These are phyloP conservation scores for Orius insidiosus DNA, from an alignment of 1,140 invertebrate species.

Conservation along the genomic window DNA sequence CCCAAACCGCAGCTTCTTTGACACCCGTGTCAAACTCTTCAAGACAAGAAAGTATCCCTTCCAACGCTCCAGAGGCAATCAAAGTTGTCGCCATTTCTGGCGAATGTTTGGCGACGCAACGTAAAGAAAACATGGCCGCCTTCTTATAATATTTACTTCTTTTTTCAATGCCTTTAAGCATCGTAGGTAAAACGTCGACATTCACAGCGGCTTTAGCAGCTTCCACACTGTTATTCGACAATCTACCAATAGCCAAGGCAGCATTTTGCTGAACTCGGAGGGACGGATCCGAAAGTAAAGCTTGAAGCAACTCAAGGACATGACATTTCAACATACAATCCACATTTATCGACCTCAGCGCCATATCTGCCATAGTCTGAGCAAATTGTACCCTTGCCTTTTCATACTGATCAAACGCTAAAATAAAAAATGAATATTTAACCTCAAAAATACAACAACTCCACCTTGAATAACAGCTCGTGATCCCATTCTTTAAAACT, in stretches of 20 bases:
- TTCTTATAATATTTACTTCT: conserved; percentile 55
- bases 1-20: conserved; percentile 67
- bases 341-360: conserved; percentile 48
- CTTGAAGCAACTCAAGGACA: conserved; percentile 46
- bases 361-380: conserved; percentile 52
- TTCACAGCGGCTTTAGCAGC: conserved; percentile 34
- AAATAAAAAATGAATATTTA: not conserved
- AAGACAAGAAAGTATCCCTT: conserved; percentile 50
- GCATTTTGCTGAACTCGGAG: conserved; percentile 58
- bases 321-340: conserved; percentile 48
- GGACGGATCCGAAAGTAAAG: conserved; percentile 50
- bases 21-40: conserved; percentile 68
- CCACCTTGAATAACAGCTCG: too few relatives aligned
- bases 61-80: conserved; percentile 47
- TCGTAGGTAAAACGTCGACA: conserved; percentile 32
- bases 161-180: conserved; percentile 36
- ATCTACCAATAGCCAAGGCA: conserved; percentile 45
- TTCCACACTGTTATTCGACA: conserved; percentile 41
- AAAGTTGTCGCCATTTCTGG: conserved; percentile 47
- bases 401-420: conserved; percentile 62
- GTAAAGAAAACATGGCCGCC: conserved; percentile 42
- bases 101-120: conserved; percentile 51
- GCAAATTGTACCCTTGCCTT: conserved; percentile 54
- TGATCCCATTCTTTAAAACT: too few relatives aligned
- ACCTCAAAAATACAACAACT: too few relatives aligned